These are phyloP conservation scores for Drosophila prosaltans DNA, from an alignment of 1,140 invertebrate genomes.

Conservation along the genomic window DNA sequence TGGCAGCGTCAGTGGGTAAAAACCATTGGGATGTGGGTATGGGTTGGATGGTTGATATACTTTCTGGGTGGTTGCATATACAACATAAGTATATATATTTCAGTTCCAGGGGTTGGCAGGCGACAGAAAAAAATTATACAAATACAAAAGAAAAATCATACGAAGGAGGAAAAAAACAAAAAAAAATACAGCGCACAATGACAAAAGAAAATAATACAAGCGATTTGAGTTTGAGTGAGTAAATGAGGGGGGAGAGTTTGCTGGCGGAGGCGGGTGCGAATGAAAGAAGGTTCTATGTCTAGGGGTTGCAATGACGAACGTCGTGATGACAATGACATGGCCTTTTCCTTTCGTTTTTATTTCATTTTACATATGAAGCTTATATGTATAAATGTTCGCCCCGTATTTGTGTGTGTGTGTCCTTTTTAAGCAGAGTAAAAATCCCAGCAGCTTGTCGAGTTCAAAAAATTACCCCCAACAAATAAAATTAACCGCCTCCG, in stretches of 20 bases:
- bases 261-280: neutral
- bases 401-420: slow-evolving; percentile 5
- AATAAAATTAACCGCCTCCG: slow-evolving; percentile 15
- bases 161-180: slow-evolving; percentile 40
- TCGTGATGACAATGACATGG: slow-evolving; percentile 69
- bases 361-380: slow-evolving; percentile 24
- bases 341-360: slow-evolving; percentile 27
- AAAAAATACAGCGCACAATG: slow-evolving; percentile 71
- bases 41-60: slow-evolving; percentile 2
- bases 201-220: slow-evolving; percentile 77
- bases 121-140: slow-evolving; percentile 81
- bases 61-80: slow-evolving; percentile 30
- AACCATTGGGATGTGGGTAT: neutral
- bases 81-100: slow-evolving; percentile 24
- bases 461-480: slow-evolving; percentile 14
- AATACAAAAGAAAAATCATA: slow-evolving; percentile 75
- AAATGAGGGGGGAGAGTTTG: neutral
- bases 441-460: slow-evolving; percentile 50
- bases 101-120: slow-evolving; percentile 40
- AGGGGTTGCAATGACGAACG: slow-evolving; percentile 71
- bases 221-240: slow-evolving; percentile 56
- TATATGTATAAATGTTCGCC: neutral
- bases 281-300: slow-evolving; percentile 6
- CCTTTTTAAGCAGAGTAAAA: slow-evolving; percentile 25
- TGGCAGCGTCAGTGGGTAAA: slow-evolving; percentile 1